Evolutionary conservation across 1,140 invertebrate genomes (phyloP).

Genomic region (Pseudomyrmex cubaensis): DNA sequence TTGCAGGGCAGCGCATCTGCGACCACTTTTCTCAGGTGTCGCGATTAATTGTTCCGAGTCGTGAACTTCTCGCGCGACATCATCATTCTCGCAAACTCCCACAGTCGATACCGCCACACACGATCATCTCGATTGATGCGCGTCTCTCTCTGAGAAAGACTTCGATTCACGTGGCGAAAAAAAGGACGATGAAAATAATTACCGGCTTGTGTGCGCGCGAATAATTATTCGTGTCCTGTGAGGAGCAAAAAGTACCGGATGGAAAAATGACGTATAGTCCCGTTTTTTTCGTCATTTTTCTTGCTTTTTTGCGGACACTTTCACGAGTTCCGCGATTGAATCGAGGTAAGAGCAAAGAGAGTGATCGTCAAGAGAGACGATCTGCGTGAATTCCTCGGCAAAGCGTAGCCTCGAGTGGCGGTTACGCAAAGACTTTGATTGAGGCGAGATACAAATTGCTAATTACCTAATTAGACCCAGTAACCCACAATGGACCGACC

Average conservation of each 20-base stretch:
- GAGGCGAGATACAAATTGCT: slow-evolving; percentile 76
- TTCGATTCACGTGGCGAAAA: slow-evolving; percentile 21
- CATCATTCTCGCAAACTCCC: slow-evolving; percentile 22
- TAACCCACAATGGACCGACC: slow-evolving; percentile 73
- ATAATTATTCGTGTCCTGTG: slow-evolving; percentile 54
- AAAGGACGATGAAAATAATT: slow-evolving; percentile 68
- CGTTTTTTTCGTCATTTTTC: slow-evolving; percentile 25
- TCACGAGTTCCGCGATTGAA: slow-evolving; percentile 54
- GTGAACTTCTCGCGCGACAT: slow-evolving; percentile 12
- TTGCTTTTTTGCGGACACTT: slow-evolving; percentile 30
- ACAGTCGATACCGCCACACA: neutral
- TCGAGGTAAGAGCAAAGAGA: neutral
- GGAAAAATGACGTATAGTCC: slow-evolving; percentile 39
- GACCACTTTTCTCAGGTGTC: neutral
- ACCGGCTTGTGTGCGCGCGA: slow-evolving; percentile 33
- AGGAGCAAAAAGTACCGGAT: neutral
- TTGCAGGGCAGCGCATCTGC: slow-evolving; percentile 9
- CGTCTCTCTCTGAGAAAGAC: neutral
- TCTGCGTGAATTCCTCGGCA: slow-evolving; percentile 8
- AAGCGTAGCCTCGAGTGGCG: neutral
- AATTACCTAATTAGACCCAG: slow-evolving; percentile 82
- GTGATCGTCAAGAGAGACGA: neutral
- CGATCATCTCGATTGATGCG: slow-evolving; percentile 26
- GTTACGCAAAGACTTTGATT: slow-evolving; percentile 70
- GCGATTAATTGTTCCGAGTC: slow-evolving; percentile 51